phyloP scores from a whole-genome alignment of 1,140 invertebrate genomes.

The Frieseomelitta varia region DNA sequence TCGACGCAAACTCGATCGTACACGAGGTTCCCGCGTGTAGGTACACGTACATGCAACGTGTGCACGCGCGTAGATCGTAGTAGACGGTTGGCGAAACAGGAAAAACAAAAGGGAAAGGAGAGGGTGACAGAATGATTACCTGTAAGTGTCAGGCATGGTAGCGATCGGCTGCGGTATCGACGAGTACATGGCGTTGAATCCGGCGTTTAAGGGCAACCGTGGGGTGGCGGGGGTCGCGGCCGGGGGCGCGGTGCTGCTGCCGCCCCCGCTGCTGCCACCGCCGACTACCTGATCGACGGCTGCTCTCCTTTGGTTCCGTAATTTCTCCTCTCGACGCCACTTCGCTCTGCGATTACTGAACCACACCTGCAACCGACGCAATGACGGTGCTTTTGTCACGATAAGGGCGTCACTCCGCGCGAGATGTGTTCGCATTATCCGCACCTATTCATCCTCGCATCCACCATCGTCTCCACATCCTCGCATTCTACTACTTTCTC shows the following conservation, averaged over 20 bases:
- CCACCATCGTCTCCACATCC: slow-evolving; percentile 24
- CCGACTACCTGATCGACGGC: slow-evolving; percentile 84
- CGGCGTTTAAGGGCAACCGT: slow-evolving; percentile 91
- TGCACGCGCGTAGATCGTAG: neutral
- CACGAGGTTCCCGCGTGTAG: neutral
- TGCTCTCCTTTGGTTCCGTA: slow-evolving; percentile 92
- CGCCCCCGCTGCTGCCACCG: slow-evolving; percentile 78
- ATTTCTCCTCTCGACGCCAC: slow-evolving; percentile 99
- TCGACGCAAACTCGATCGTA: neutral
- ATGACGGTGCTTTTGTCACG: slow-evolving; percentile 67
- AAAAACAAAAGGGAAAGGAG: neutral
- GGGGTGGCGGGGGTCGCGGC: slow-evolving; percentile 84
- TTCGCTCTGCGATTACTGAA: slow-evolving; percentile 99
- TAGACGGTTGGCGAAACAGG: neutral
- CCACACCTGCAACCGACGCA: slow-evolving; percentile 91
- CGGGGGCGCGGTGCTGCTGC: slow-evolving; percentile 83
- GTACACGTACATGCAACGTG: neutral
- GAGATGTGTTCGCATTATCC: slow-evolving; percentile 61
- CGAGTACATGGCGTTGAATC: slow-evolving; percentile 97
- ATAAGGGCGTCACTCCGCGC: slow-evolving; percentile 64
- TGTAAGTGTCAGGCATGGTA: slow-evolving; percentile 96
- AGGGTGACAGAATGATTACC: slow-evolving; percentile 83
- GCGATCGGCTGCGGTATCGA: slow-evolving; percentile 96
- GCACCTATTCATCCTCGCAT: slow-evolving; percentile 58
- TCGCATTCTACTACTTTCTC: slow-evolving; percentile 31